These are phyloP conservation scores for Sogatella furcifera DNA, from an alignment of 1,140 invertebrate species.

Conservation along the genomic window DNA sequence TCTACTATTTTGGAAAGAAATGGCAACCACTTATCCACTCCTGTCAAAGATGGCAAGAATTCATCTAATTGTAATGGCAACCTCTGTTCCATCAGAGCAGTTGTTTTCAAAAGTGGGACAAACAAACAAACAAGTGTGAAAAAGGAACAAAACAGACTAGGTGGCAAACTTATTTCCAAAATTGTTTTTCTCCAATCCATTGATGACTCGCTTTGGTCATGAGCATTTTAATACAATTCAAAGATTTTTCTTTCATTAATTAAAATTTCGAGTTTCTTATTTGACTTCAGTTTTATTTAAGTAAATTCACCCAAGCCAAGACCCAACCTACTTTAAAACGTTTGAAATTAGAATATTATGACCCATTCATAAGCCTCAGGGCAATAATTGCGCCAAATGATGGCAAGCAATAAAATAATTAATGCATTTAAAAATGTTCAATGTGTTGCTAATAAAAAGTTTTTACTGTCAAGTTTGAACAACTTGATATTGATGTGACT, in stretches of 20 bases:
- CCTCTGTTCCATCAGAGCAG: constrained; percentile 1
- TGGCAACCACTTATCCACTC: not conserved
- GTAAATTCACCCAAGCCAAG: not conserved
- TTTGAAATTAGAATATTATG: no score
- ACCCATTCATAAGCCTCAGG: no score
- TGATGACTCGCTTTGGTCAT: not conserved
- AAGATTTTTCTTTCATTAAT: no score
- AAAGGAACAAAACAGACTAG: not conserved
- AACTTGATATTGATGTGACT: no score
- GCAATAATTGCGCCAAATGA: no score
- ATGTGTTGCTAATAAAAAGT: no score
- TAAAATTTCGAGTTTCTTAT: not conserved
- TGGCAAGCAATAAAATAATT: no score
- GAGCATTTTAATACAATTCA: not conserved
- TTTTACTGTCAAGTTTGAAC: no score
- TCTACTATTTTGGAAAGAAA: not conserved
- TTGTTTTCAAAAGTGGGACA: constrained; percentile 11
- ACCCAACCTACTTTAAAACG: no score
- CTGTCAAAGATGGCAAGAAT: not conserved
- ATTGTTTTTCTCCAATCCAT: not conserved
- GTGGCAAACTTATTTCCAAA: not conserved
- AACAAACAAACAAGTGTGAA: no score
- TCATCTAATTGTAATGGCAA: constrained; percentile 1
- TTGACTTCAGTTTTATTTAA: not conserved
- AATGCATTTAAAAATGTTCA: no score